phyloP scores from a whole-genome alignment of 2,797 vertebrate genomes.

The Fratercula arctica region DNA sequence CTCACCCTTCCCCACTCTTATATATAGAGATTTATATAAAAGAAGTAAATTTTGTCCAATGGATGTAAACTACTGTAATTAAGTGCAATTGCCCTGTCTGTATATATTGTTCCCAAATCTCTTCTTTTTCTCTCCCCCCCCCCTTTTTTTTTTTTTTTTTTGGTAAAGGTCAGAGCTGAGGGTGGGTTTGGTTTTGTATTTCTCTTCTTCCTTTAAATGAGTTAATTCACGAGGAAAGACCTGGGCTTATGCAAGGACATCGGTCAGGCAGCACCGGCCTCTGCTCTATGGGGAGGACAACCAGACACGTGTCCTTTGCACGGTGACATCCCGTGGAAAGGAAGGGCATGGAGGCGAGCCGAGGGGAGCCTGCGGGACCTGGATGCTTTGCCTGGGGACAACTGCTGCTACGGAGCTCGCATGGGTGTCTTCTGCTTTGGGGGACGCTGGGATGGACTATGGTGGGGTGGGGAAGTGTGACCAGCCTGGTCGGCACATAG shows the following conservation, averaged over 20 bases:
- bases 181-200: constrained; percentile 39
- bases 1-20: constrained; percentile 2
- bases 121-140: not conserved
- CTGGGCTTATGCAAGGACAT: not conserved
- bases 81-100: constrained; percentile 78
- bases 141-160: not conserved
- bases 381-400: not conserved
- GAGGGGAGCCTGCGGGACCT: not conserved
- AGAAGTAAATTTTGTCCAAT: constrained; percentile 79
- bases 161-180: constrained; percentile 68
- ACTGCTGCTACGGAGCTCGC: fast-evolving
- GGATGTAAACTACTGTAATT: constrained; percentile 80
- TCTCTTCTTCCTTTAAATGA: not conserved
- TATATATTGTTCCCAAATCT: constrained; percentile 68
- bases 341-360: not conserved
- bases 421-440: not conserved
- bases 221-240: not conserved
- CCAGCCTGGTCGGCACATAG: not conserved
- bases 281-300: not conserved
- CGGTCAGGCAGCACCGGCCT: not conserved
- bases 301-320: not conserved
- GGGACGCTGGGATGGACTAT: not conserved
- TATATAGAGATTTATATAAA: constrained; percentile 77
- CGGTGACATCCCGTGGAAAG: not conserved
- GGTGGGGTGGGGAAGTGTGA: not conserved